Evolutionary conservation across 1,140 invertebrate genomes (phyloP).

Genomic region (Vanessa atalanta): DNA sequence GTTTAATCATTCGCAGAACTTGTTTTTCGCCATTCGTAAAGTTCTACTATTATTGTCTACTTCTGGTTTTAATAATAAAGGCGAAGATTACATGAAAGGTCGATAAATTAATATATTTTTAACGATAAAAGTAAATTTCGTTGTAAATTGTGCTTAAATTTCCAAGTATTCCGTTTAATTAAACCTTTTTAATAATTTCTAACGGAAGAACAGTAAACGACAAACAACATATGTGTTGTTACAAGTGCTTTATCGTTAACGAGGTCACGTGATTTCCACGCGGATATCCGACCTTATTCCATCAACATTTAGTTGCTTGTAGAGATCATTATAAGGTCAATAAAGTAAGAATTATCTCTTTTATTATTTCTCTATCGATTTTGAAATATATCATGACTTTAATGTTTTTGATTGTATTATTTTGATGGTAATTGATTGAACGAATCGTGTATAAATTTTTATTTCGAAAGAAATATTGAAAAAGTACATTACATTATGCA

Average conservation of each 20-base stretch:
- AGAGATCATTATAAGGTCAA: conserved; percentile 3
- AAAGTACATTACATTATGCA: too few relatives aligned
- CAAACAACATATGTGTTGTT: conserved; percentile 1
- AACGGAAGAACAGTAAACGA: conserved; percentile 16
- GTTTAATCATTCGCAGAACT: conserved; percentile 59
- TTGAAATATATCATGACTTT: neutral
- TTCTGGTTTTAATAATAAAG: too few relatives aligned
- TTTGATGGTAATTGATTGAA: neutral
- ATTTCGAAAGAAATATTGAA: too few relatives aligned
- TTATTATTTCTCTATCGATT: conserved; percentile 13
- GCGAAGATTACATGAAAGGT: too few relatives aligned
- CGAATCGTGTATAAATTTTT: too few relatives aligned
- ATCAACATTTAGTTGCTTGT: conserved; percentile 4
- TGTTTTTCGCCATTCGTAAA: conserved; percentile 35
- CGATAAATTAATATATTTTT: too few relatives aligned
- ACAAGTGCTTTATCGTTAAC: conserved; percentile 39
- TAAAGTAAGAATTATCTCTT: neutral
- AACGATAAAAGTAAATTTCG: too few relatives aligned
- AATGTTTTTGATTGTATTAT: neutral
- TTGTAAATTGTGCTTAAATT: too few relatives aligned
- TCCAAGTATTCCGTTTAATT: neutral
- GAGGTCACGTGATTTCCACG: conserved; percentile 39
- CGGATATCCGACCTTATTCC: conserved; percentile 44
- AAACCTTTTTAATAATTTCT: neutral
- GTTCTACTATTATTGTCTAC: neutral